Evolutionary conservation across 1,140 invertebrate species (phyloP).

Genomic region (Augochlora pura): DNA sequence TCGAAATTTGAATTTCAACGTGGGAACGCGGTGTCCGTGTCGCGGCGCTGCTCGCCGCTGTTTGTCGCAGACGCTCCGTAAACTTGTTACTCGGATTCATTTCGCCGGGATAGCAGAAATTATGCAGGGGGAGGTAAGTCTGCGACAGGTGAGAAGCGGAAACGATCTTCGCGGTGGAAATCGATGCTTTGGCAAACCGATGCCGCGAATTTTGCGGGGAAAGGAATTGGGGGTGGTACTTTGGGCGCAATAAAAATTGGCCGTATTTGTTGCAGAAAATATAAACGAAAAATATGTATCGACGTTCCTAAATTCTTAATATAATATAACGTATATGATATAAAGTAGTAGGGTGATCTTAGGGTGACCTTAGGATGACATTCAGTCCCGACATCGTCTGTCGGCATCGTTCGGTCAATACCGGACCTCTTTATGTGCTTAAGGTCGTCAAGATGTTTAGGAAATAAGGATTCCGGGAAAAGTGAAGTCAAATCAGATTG

Average conservation of each 20-base stretch:
- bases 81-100: constrained; percentile 9
- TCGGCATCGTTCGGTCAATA: too few relatives aligned
- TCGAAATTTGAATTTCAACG: constrained; percentile 48
- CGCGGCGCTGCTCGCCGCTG: neutral
- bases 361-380: too few relatives aligned
- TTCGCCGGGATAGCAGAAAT: neutral
- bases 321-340: too few relatives aligned
- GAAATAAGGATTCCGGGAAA: neutral
- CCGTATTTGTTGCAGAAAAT: too few relatives aligned
- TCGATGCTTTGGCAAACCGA: too few relatives aligned
- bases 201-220: too few relatives aligned
- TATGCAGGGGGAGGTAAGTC: neutral
- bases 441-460: neutral
- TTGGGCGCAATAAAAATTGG: too few relatives aligned
- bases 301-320: too few relatives aligned
- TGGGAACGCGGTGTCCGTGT: constrained; percentile 10
- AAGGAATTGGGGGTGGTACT: too few relatives aligned
- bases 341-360: too few relatives aligned
- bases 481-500: neutral
- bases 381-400: too few relatives aligned
- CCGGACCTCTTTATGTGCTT: neutral
- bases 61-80: constrained; percentile 7
- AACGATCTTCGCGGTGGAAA: neutral
- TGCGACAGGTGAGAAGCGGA: neutral
- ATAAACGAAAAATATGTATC: too few relatives aligned